Conservation (phyloP, 2,113 vertebrate genomes). For the Cyprinodon variegatus region DNA sequence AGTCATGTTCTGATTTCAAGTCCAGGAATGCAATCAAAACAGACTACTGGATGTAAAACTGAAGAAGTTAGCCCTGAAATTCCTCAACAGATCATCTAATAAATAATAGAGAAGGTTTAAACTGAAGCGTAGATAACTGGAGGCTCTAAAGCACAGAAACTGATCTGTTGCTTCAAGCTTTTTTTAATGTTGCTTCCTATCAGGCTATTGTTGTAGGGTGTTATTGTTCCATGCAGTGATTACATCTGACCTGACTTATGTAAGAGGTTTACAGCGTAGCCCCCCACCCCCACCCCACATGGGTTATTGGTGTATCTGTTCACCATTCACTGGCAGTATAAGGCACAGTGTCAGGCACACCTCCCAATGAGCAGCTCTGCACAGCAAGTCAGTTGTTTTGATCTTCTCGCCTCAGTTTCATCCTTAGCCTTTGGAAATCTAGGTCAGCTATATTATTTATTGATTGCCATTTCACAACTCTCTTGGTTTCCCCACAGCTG, state of each 20-base stretch:
- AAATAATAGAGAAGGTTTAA: neutral
- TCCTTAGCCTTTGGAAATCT: slow-evolving; percentile 69
- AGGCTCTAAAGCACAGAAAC: neutral
- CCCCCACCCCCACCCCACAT: neutral
- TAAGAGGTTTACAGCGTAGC: slow-evolving; percentile 54
- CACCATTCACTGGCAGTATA: slow-evolving; percentile 58
- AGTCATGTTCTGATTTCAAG: neutral
- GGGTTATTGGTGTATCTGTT: slow-evolving; percentile 62
- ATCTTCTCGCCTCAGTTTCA: slow-evolving; percentile 54
- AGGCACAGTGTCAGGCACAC: slow-evolving; percentile 56
- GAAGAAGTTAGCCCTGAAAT: neutral
- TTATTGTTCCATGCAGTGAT: slow-evolving; percentile 46
- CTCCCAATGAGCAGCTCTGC: slow-evolving; percentile 45
- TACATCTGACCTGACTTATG: slow-evolving; percentile 60
- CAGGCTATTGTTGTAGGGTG: slow-evolving; percentile 18
- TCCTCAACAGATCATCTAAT: neutral
- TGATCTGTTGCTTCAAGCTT: slow-evolving; percentile 34
- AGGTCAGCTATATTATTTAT: slow-evolving; percentile 78
- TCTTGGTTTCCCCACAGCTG: slow-evolving; percentile 40
- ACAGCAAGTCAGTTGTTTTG: slow-evolving; percentile 42
- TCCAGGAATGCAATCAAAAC: no score
- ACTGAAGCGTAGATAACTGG: neutral
- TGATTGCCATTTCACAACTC: slow-evolving; percentile 71
- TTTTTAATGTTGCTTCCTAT: slow-evolving; percentile 28
- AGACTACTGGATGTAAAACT: neutral